Base-by-base conservation (phyloP, 1,140 invertebrate genomes). In the Cydia pomonella region DNA sequence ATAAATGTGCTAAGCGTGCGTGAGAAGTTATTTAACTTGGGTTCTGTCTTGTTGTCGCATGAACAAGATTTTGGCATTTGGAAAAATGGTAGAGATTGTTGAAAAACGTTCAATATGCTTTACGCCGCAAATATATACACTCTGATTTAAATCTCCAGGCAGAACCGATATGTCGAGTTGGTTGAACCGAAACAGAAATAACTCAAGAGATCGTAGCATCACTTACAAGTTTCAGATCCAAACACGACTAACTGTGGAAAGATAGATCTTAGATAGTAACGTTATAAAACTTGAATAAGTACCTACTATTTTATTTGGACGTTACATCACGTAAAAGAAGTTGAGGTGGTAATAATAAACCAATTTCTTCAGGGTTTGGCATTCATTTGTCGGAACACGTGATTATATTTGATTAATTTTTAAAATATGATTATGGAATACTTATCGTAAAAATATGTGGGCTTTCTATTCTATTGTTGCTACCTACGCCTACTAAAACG, bases 151-250 rank as follows among this genome's bases (percentile, higher is more conserved):
- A 79, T 85, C 75, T 80, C 75, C 41, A 75, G 82, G 81, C 82
- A 84, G 84, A 88, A 81, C 75, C 78, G 78, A 76, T 75, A 73
- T 76, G 75, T 79, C 75, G 82, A 84, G 88, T 86, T 90, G 82
- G 85, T 81, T 91, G 88, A 91, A 92, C 88, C 78, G 29, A 25
- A 80, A 83, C 84, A 79, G 78, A 92, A 91, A 91, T 92, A 92
- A 85, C 82, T 80, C 79, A 80, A 84, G 79, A 82, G 74, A 80
- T 83, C 77, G 82, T 77, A 83, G 78, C 81, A 78, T 81, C 76
- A 81, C 76, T 75, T 75, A 47, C 64, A 33, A 38, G 64, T 69
- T 69, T 69, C 29, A 16, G 29, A 69, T 38, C n/a, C 23, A 59
- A 59, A 23, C 10, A 59, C 6, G 18, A 59, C 21, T 59, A 59